Base-by-base conservation (phyloP, 1,140 invertebrate species). In the Brachionus paranguensis region DNA sequence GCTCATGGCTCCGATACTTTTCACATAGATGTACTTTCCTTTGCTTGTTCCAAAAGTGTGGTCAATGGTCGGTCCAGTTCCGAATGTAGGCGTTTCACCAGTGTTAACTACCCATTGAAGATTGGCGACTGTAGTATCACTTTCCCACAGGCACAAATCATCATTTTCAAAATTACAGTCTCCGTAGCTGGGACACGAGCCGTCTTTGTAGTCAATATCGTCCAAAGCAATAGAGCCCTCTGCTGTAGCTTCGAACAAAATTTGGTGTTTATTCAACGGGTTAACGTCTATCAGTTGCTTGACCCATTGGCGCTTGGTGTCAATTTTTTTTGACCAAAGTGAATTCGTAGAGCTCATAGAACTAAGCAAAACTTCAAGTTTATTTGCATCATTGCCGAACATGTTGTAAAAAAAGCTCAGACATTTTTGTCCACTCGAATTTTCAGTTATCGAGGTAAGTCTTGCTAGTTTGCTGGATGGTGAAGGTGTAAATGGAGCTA, bases 1-100 rank as follows among this genome's bases (percentile, higher is more conserved):
- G 14, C 85, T 84, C 3, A 86, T n/a, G n/a, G 37, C 24, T 29
- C 86, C 85, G 29, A 83, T 84, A 4, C 88, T 84, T 72, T 88
- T 87, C 27, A 88, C 85, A 83, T 86, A 89, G 86, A 88, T 86
- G 85, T 89, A 89, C 70, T 86, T 88, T 50, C 90, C 90, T 87
- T 84, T 84, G 3, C 85, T 65, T 50, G 76, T 85, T 84, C 84
- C 86, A 64, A 85, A 87, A 20, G 90, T 90, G 83, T 91, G 94
- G 87, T 95, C 94, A 86, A 90, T 91, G 5, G 91, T 91, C 0
- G 88, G 88, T 14, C 88, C 88, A n/a, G 88, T 88, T 14, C 85
- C 86, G 5, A 55, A 27, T 64, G 86, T 87, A 14, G 79, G 20
- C 29, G 88, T 88, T 7, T 85, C 70, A 1, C 86, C 86, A 64